Percentiles rank a stretch among this genome's conserved stretches.
Evolutionary conservation across 2,113 vertebrate species (phyloP).

Genomic region (Pelobates fuscus): DNA sequence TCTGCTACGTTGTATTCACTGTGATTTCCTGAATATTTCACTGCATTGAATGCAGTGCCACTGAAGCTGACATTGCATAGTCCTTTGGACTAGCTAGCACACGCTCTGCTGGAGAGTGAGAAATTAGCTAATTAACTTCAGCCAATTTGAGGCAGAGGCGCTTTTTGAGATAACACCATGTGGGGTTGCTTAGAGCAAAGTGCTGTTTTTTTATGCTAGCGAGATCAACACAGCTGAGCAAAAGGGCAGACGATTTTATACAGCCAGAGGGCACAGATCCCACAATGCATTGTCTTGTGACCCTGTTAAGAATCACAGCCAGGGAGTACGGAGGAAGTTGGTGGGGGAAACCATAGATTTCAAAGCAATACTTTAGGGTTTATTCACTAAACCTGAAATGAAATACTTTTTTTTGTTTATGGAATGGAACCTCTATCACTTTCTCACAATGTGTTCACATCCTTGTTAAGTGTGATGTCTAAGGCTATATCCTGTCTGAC

Average conservation of each 20-base stretch:
- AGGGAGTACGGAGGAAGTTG: background rate
- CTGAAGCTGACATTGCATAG: too few relatives aligned
- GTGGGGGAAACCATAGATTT: too few relatives aligned
- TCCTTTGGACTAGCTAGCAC: background rate
- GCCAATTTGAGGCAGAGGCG: constrained; percentile 21
- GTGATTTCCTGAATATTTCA: too few relatives aligned
- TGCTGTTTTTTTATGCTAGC: background rate
- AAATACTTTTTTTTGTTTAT: too few relatives aligned
- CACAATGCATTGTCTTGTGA: background rate
- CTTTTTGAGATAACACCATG: constrained; percentile 16
- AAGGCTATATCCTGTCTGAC: too few relatives aligned
- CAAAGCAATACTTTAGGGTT: too few relatives aligned
- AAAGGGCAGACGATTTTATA: background rate
- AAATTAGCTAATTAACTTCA: constrained; percentile 40
- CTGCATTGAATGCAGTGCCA: too few relatives aligned
- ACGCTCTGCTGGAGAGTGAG: constrained; percentile 14
- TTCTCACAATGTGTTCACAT: too few relatives aligned
- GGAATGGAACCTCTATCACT: too few relatives aligned
- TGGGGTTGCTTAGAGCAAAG: background rate
- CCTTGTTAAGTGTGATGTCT: too few relatives aligned
- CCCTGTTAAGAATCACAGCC: background rate
- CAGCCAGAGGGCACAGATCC: background rate
- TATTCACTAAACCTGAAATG: too few relatives aligned
- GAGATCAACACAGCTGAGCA: background rate
- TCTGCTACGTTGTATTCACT: too few relatives aligned